Base-by-base conservation (phyloP, 2,888 invertebrate species). In the Caenorhabditis angaria region DNA sequence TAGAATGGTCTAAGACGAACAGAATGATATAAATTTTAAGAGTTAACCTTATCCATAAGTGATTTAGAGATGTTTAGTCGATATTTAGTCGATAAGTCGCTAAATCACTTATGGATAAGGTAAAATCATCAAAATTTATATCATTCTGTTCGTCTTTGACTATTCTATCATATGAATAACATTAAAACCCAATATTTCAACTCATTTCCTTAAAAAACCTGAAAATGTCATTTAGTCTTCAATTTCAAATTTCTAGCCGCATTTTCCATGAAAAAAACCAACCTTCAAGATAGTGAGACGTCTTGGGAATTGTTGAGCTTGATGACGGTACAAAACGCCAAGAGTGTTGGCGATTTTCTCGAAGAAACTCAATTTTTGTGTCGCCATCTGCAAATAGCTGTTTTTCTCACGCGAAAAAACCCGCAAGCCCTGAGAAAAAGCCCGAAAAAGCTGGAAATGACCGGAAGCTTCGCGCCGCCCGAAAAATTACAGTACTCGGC, bases 291-390 rank as follows among this genome's bases (percentile, higher is more conserved):
- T 70, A 22, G 77, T 84, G 47, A 67, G 61, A 35, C 86, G 82
- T 27, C 85, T 84, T 12, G 86, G 86, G 67, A 82, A 84, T 65
- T 86, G 84, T 24, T 75, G 71, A 27, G 81, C 81, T 71, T 86
- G 86, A 60, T 87, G 83, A 47, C 86, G 82, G 75, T 87, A 86
- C 58, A 86, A 77, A 27, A 78, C 83, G 18, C 86, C 86, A 68
- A 78, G 59, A 32, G 78, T 66, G 76, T 84, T 84, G 64, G 85
- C 85, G 68, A 84, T 77, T 81, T 87, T 86, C 77, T 86, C 86
- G 72, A 86, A 81, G 65, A 87, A 80, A 72, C 80, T 83, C 20
- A 56, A 32, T 20, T 56, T 56, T 1, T 29, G 29, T 2, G 55
- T 32, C 25, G 55, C 55, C 55, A 56, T 56, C 32, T 28, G 29